Base-by-base conservation (phyloP, 2,888 invertebrate species). In the Nemurella pictetii region DNA sequence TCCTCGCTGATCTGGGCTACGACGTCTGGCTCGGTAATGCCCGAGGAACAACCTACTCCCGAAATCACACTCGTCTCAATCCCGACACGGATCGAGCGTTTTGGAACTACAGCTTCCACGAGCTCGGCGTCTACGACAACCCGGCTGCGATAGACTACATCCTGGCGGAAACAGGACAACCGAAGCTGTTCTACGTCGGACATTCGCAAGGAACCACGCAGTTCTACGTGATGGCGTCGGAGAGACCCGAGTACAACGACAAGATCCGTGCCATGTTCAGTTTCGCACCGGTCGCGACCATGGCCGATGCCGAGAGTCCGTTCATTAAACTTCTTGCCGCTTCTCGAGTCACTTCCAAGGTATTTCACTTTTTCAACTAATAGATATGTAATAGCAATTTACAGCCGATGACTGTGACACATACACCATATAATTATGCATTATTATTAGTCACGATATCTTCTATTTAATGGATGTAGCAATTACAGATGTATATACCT, bases 71-170 rank as follows among this genome's bases (percentile, higher is more conserved):
- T 20, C 3, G 0, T 0, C 26, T 80, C 9, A 35, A 26, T n/a
- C 35, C 80, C 26, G 20, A 55, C 20, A 25, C 26, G 15, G 35
- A 35, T 25, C 25, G 3, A 3, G 35, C 4, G n/a, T 80, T 80
- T 32, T 80, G 26, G 32, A 30, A 80, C 80, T 80, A 25, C 36
- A 96, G 96, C 85, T 98, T 95, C 94, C 95, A 97, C 89, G 94
- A 97, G 89, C 96, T 97, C 89, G 96, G 95, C 0, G 90, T 92
- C 85, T 93, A 91, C 87, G 98, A 98, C 90, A 88, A 98, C 55
- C 96, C 97, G 0, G 93, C 95, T 0, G 95, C 94, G 91, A 94
- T 98, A 80, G 95, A 98, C 89, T 94, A 94, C 88, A 91, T 94
- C 5, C 83, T 86, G 32, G 7, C 27, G 27, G 30, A 84, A 9